Base-by-base conservation (phyloP, 2,797 vertebrate genomes). In the Xyrichtys novacula region DNA sequence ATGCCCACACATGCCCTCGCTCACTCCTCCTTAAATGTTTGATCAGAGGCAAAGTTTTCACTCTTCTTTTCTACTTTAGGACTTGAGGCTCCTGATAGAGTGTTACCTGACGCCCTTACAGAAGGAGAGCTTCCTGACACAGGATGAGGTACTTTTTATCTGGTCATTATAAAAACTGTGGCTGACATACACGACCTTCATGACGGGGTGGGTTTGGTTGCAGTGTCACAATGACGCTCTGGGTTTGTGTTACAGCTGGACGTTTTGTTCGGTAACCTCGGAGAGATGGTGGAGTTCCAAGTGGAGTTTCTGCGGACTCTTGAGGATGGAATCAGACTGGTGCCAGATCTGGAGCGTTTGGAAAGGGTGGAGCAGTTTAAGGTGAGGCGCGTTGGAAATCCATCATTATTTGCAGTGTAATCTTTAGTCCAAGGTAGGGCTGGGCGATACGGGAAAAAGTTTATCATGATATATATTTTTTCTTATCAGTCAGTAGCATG, bases 251-350 rank as follows among this genome's bases (percentile, higher is more conserved):
- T 69, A 6, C 31, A 99, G 98, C 94, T 98, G 76, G 97, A 98
- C 16, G 94, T 98, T 68, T 95, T 99, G 65, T 99, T 98, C 69
- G 98, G 98, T 44, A 98, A 99, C 82, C 92, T 99, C 52, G 93
- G 92, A 0, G 98, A 99, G 92, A 99, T 99, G 98, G 95, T 97
- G 67, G 96, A 96, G 53, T 99, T 99, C 89, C 98, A 99, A 90
- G 94, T 97, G 22, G 97, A 98, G 88, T 99, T 99, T 78, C 92
- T 99, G 52, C 95, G 94, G 81, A 99, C 98, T 0, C 93, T 99
- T 0, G 98, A 99, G 85, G 97, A 99, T 54, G 98, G 98, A 43
- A 97, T 97, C 64, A 92, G 95, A 65, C 91, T 99, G 80, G 95
- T 98, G 43, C 95, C 97, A 23, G 93, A 98, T 78, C 90, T 98